These are phyloP conservation scores for Jacana jacana DNA, from an alignment of 2,113 vertebrate genomes.

Conservation along the genomic window DNA sequence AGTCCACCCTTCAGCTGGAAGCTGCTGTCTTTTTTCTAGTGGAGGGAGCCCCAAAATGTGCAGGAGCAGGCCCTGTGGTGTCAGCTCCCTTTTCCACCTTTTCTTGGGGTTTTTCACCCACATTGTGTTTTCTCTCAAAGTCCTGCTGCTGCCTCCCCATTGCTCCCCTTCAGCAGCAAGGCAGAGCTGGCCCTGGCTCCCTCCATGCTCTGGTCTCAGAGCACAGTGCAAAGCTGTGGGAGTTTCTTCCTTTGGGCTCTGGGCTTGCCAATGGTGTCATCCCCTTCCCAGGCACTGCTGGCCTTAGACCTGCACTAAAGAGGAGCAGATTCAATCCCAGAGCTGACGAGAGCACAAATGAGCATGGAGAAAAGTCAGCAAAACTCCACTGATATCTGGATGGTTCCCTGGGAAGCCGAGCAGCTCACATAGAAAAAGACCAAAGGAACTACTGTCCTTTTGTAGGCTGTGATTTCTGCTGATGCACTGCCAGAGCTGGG, in stretches of 20 bases:
- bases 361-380: neutral
- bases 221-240: neutral
- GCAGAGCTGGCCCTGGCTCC: neutral
- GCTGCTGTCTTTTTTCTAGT: neutral
- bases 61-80: neutral
- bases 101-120: neutral
- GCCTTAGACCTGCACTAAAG: neutral
- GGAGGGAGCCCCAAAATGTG: neutral
- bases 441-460: neutral
- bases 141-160: neutral
- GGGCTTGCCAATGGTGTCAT: neutral
- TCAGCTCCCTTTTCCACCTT: neutral
- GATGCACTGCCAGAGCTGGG: neutral
- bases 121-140: neutral
- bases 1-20: neutral
- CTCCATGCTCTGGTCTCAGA: neutral
- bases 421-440: neutral
- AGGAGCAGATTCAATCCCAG: neutral
- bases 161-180: rapidly evolving
- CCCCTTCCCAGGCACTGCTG: neutral
- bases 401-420: neutral
- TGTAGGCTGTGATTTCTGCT: neutral
- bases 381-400: neutral
- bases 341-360: neutral
- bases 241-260: neutral